Percentiles rank a stretch among this genome's conserved stretches.
Conservation (phyloP, 2,797 vertebrate species). For the Pangasius macronema region DNA sequence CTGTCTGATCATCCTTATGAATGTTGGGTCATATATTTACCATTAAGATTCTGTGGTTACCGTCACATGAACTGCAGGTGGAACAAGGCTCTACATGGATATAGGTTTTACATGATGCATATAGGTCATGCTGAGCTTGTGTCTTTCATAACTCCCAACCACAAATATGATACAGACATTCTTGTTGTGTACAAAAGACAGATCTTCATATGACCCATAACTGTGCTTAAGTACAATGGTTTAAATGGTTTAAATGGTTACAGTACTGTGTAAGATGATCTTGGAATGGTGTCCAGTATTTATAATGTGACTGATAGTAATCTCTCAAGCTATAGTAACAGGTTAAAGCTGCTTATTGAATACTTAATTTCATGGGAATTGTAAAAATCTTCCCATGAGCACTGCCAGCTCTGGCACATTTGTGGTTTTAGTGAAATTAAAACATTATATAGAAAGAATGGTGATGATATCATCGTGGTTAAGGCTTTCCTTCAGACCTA, state of each 20-base stretch:
- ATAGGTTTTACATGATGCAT: not conserved
- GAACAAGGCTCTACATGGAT: no score
- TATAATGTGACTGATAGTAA: constrained; percentile 22
- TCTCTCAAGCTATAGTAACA: constrained; percentile 13
- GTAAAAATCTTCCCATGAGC: constrained; percentile 51
- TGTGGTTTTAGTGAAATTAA: constrained; percentile 53
- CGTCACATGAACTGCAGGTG: not conserved
- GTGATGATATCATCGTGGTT: constrained; percentile 62
- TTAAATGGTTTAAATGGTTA: not conserved
- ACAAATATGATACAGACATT: constrained; percentile 25
- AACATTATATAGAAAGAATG: constrained; percentile 46
- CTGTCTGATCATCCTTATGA: not conserved
- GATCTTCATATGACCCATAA: not conserved
- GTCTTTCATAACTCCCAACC: constrained; percentile 35
- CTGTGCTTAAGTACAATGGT: not conserved
- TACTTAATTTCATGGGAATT: not conserved
- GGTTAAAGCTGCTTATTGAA: not conserved
- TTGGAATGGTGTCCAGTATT: not conserved
- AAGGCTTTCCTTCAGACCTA: constrained; percentile 55
- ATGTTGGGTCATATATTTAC: not conserved
- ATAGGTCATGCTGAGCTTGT: constrained; percentile 45
- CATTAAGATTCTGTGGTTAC: not conserved
- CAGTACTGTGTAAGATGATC: not conserved
- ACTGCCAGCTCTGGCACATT: not conserved
- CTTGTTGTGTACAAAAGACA: not conserved